Base-by-base conservation (phyloP, 2,888 invertebrate species). In the Dryobotodes eremita region DNA sequence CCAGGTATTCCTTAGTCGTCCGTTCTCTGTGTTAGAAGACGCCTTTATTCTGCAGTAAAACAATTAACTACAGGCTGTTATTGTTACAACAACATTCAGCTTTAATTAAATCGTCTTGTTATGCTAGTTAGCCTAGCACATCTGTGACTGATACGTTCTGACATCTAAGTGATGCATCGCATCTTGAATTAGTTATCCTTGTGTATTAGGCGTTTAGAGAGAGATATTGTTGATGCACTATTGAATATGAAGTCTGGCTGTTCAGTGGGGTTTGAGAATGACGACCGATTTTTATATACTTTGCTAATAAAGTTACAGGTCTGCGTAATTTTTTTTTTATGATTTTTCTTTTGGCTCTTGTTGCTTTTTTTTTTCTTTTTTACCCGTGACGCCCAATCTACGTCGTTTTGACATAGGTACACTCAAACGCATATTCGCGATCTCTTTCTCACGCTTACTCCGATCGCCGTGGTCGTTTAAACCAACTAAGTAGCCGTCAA, bases 41-140 rank as follows among this genome's bases (percentile, higher is more conserved):
- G 4, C 20, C 2, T n/a, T 78, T 53, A 13, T 2, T 17, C 11
- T 26, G 17, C 11, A 46, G 11, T 68, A 13, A 26, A 57, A 46
- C 50, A 59, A 55, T 74, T 48, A 57, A 46, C 1, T 17, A 10
- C 17, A n/a, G 15, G 0, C n/a, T 36, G 17, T 36, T 10, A 31
- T 10, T 61, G 36, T 23, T 36, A 36, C 13, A 36, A 36, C 10
- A 48, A 64, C 62, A 42, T n/a, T 74, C 57, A 10, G 61, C 48
- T 77, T 81, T 87, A 87, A 87, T 87, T 84, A 84, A 84, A 79
- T 72, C 68, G 48, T 77, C 74, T 48, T 66, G 74, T 70, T n/a
- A 57, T 46, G 71, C 31, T 73, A 55, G 69, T 70, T 57, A 48
- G 57, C 48, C 48, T 70, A 42, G 42, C 7, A 74, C 65, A 82